Evolutionary conservation across 1,140 invertebrate species (phyloP).

Genomic region (Dolichoris vasculosae): DNA sequence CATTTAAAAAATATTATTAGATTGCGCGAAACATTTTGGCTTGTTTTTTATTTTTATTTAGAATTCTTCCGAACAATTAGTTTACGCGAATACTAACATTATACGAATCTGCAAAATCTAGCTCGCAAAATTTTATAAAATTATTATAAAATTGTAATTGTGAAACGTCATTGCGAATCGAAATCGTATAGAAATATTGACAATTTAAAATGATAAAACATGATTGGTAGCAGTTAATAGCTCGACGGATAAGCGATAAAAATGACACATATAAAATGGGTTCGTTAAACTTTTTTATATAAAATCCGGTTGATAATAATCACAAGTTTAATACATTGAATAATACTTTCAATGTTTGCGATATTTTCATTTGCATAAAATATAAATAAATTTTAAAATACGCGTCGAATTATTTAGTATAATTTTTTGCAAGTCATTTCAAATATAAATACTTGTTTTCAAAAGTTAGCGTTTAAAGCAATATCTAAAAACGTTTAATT

Average conservation of each 20-base stretch:
- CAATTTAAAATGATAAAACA: not conserved
- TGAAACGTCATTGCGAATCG: not conserved
- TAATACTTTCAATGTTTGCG: not conserved
- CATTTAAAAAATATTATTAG: not conserved
- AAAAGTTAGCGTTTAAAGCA: too few species aligned
- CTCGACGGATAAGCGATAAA: not conserved
- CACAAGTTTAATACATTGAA: not conserved
- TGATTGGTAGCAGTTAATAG: not conserved
- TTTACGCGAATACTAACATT: too few species aligned
- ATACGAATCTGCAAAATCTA: not conserved
- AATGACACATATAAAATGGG: not conserved
- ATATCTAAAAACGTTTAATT: too few species aligned
- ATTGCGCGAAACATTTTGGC: too few species aligned
- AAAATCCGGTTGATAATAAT: not conserved
- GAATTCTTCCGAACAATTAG: too few species aligned
- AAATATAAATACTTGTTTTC: too few species aligned
- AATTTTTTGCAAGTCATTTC: too few species aligned
- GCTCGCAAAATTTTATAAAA: not conserved
- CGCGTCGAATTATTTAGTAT: too few species aligned
- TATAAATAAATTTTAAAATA: too few species aligned
- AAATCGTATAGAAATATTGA: not conserved
- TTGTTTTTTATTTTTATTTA: too few species aligned
- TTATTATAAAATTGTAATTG: not conserved
- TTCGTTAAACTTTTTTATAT: not conserved
- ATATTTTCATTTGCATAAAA: too few species aligned